Evolutionary conservation across 2,113 vertebrate species (phyloP).

Genomic region (Hypanus sabinus): DNA sequence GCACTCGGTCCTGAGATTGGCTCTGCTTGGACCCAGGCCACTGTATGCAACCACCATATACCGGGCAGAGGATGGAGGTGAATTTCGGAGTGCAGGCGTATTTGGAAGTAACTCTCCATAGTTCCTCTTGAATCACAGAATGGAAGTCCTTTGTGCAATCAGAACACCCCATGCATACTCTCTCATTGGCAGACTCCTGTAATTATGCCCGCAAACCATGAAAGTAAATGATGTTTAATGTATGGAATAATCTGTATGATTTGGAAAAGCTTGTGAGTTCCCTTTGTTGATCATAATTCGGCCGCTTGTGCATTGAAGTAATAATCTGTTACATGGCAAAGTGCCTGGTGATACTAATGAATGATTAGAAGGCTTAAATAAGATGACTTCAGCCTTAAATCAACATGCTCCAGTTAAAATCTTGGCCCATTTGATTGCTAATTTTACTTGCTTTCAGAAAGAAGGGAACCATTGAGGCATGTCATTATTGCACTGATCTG

Average conservation of each 20-base stretch:
- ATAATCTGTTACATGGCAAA: background rate
- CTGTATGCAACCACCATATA: no score
- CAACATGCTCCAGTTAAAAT: background rate
- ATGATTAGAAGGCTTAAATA: background rate
- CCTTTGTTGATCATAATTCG: background rate
- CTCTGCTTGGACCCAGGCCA: no score
- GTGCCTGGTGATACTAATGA: background rate
- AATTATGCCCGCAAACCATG: background rate
- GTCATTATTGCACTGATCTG: background rate
- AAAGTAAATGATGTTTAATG: background rate
- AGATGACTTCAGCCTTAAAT: background rate
- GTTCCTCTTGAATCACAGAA: no score
- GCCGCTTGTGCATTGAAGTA: background rate
- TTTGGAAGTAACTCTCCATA: no score
- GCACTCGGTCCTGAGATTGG: no score
- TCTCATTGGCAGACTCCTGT: background rate
- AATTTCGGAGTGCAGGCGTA: no score
- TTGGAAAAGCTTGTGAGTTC: background rate
- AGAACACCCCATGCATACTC: no score
- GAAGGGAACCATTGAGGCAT: background rate
- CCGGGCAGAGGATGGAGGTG: no score
- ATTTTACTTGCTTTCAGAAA: background rate
- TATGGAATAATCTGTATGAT: background rate
- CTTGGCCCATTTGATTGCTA: background rate
- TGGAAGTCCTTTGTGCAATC: no score